Evolutionary conservation across 2,888 invertebrate genomes (phyloP).

Genomic region (Gandaritis pyraliata): DNA sequence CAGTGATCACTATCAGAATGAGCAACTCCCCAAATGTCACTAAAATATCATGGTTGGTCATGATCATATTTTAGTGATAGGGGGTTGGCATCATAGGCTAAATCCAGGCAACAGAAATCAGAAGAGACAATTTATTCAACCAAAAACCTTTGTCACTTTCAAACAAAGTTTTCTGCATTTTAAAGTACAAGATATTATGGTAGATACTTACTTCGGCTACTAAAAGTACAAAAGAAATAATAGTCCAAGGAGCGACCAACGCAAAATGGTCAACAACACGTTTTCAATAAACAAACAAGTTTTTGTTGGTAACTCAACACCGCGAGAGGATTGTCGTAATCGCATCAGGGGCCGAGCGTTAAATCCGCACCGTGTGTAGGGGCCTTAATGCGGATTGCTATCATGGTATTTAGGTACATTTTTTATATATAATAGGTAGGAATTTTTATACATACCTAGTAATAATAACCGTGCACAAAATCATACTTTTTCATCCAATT

Average conservation of each 20-base stretch:
- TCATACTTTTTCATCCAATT: too few relatives aligned
- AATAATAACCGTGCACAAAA: too few relatives aligned
- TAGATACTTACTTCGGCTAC: conserved; percentile 4
- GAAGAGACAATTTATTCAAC: not conserved
- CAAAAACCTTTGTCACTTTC: not conserved
- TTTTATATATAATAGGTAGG: conserved; percentile 4
- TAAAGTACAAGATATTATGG: not conserved
- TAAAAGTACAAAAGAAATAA: not conserved
- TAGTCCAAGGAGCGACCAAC: conserved; percentile 24
- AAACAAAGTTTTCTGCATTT: not conserved
- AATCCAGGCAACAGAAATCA: too few relatives aligned
- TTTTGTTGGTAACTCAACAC: conserved; percentile 47
- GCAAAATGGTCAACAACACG: conserved; percentile 40
- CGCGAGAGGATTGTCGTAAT: conserved; percentile 46
- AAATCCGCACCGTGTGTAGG: conserved; percentile 45
- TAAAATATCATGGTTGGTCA: too few relatives aligned
- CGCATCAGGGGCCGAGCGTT: conserved; percentile 44
- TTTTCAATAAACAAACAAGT: conserved; percentile 44
- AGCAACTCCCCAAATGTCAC: too few relatives aligned
- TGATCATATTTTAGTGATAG: too few relatives aligned
- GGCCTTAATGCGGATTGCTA: conserved; percentile 35
- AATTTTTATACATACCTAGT: too few relatives aligned
- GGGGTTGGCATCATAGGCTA: too few relatives aligned
- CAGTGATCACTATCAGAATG: too few relatives aligned
- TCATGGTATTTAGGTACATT: conserved; percentile 15